Base-by-base conservation (phyloP, 2,888 invertebrate species). In the Clepsis dumicolana region DNA sequence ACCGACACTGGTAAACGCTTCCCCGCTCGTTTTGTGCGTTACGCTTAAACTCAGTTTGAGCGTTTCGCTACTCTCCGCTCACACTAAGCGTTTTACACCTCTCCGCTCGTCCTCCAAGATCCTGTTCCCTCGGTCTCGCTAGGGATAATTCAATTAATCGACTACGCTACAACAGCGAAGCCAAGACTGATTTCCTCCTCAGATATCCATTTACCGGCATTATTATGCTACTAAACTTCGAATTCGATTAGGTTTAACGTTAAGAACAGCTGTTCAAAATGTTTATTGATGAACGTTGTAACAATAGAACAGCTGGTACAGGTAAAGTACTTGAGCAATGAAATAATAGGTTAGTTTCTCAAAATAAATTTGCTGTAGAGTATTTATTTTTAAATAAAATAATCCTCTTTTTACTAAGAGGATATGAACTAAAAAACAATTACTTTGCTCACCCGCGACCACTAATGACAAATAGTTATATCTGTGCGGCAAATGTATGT, bases 61-160 rank as follows among this genome's bases (percentile, higher is more conserved):
- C 48, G 48, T 21, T 48, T 21, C 10, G 48, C 48, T 48, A 21
- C 48, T 21, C 48, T 48, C 48, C 18, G 48, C 21, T 74, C 72
- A 77, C 74, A 53, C 69, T 38, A 71, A 81, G 79, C 77, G 74
- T 79, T 75, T 75, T 76, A 76, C 76, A 78, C 75, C 72, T 72
- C 77, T 74, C 77, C 69, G 75, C 75, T 65, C 60, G 60, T 61
- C 56, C 65, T 50, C 62, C 53, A 60, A 70, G 66, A 65, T 65
- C 64, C 1, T 62, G 65, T 71, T 79, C 79, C 77, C 85, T 82
- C 85, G 83, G 83, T 81, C 84, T 87, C 87, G 81, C 81, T 77
- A 75, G 80, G 81, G 80, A 85, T 91, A 91, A 93, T 90, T 88
- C 85, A 91, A 91, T 93, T 91, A 92, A 88, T 90, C 85, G 86